Evolutionary conservation across 2,888 invertebrate species (phyloP).

Genomic region (Escarpia spicata): DNA sequence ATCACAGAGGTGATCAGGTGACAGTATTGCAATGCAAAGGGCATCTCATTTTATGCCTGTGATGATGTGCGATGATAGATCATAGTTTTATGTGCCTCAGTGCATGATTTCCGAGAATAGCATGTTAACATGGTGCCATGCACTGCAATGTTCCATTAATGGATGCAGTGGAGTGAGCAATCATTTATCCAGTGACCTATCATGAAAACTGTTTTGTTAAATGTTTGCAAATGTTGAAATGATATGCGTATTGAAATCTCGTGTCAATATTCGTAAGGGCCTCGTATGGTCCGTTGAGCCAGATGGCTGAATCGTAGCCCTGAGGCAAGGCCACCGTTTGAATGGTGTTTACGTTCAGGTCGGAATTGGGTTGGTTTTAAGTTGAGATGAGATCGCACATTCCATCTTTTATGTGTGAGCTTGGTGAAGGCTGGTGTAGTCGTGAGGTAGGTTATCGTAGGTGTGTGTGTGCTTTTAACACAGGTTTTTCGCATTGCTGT

Average conservation of each 20-base stretch:
- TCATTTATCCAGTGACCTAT: background rate
- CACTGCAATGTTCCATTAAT: background rate
- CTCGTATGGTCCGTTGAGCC: background rate
- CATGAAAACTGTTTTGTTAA: constrained; percentile 11
- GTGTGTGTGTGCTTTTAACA: background rate
- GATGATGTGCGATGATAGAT: background rate
- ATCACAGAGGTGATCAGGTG: background rate
- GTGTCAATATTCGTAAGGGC: background rate
- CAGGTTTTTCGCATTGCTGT: background rate
- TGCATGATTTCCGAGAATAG: constrained; percentile 12
- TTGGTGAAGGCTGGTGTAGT: background rate
- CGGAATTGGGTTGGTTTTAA: background rate
- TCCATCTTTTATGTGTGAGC: background rate
- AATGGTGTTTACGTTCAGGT: background rate
- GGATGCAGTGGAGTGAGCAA: background rate
- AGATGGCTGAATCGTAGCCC: background rate
- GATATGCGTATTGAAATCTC: background rate
- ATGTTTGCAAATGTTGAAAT: constrained; percentile 16
- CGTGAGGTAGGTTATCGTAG: background rate
- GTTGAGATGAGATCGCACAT: constrained; percentile 16
- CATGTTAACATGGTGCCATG: background rate
- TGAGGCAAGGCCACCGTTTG: background rate
- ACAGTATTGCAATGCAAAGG: background rate
- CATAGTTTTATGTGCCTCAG: background rate
- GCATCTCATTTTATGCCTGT: background rate